These are phyloP conservation scores for Papilio glaucus DNA, from an alignment of 1,140 invertebrate species.

Conservation along the genomic window DNA sequence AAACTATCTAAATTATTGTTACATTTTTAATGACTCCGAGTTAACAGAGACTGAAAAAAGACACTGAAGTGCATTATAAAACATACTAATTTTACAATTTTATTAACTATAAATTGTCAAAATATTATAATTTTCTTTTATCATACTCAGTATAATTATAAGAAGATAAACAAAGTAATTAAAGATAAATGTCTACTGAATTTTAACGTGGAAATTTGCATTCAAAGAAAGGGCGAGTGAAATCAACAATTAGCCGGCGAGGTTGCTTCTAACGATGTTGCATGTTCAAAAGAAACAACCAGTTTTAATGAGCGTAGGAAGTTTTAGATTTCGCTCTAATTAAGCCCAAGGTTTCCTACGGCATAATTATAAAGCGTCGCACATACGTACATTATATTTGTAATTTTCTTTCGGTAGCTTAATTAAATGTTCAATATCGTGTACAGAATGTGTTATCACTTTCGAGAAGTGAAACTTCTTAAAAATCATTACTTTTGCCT, in stretches of 20 bases:
- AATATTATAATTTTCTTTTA: too few relatives aligned
- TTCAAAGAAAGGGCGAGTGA: slow-evolving; percentile 20
- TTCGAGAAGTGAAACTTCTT: not conserved
- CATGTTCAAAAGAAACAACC: slow-evolving; percentile 25
- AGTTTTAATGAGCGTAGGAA: slow-evolving; percentile 17
- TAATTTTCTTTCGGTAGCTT: not conserved
- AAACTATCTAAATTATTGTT: too few relatives aligned
- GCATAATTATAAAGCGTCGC: slow-evolving; percentile 21
- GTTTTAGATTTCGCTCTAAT: slow-evolving; percentile 22
- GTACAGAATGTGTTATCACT: not conserved
- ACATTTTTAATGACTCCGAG: too few relatives aligned
- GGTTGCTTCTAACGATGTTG: slow-evolving; percentile 9
- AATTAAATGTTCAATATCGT: not conserved
- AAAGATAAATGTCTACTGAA: not conserved
- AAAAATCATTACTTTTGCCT: not conserved
- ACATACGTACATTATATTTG: not conserved
- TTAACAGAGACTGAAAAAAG: too few relatives aligned
- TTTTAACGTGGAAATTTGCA: slow-evolving; percentile 18
- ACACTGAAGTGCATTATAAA: too few relatives aligned
- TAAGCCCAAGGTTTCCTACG: slow-evolving; percentile 13
- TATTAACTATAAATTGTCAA: too few relatives aligned
- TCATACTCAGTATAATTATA: too few relatives aligned
- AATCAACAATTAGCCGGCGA: slow-evolving; percentile 21
- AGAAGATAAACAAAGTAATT: not conserved
- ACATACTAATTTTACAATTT: too few relatives aligned